phyloP scores from a whole-genome alignment of 2,888 invertebrate species.

The Epsilonema sp. region DNA sequence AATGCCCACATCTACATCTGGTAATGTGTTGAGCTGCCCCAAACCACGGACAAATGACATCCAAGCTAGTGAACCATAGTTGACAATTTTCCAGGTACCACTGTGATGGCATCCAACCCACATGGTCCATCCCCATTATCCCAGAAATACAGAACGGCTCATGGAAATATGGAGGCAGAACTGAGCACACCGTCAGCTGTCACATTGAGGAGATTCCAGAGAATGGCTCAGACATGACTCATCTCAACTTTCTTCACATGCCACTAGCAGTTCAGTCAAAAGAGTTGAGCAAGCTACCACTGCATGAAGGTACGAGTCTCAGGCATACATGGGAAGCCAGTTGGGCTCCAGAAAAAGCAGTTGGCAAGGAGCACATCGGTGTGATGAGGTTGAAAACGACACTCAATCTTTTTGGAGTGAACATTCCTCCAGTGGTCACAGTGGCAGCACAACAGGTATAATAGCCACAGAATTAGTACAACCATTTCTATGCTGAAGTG shows the following conservation, averaged over 20 bases:
- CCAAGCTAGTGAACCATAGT: not conserved
- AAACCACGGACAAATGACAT: not conserved
- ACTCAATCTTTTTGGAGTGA: no score
- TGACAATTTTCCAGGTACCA: constrained; percentile 37
- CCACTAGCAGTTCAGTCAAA: no score
- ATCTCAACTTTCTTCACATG: constrained; percentile 54
- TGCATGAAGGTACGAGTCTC: constrained; percentile 14
- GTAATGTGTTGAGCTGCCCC: constrained; percentile 25
- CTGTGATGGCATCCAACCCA: constrained; percentile 46
- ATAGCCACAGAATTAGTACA: no score
- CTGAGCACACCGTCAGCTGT: constrained; percentile 41
- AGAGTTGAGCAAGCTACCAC: constrained; percentile 15
- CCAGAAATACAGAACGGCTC: constrained; percentile 38
- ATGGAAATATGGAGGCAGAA: constrained; percentile 52
- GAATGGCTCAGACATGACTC: constrained; percentile 66
- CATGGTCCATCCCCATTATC: constrained; percentile 45
- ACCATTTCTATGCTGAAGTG: no score
- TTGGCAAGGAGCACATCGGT: constrained; percentile 43
- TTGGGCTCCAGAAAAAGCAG: constrained; percentile 39
- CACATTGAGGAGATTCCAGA: constrained; percentile 58
- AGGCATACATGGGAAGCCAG: constrained; percentile 43
- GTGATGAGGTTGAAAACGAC: constrained; percentile 42
- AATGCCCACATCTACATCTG: constrained; percentile 59
- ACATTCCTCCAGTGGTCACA: no score
- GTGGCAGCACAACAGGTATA: no score